Percentiles rank a stretch among this genome's conserved stretches.
These are phyloP conservation scores for Rhinogobius similis DNA, from an alignment of 2,113 vertebrate species.

Conservation along the genomic window DNA sequence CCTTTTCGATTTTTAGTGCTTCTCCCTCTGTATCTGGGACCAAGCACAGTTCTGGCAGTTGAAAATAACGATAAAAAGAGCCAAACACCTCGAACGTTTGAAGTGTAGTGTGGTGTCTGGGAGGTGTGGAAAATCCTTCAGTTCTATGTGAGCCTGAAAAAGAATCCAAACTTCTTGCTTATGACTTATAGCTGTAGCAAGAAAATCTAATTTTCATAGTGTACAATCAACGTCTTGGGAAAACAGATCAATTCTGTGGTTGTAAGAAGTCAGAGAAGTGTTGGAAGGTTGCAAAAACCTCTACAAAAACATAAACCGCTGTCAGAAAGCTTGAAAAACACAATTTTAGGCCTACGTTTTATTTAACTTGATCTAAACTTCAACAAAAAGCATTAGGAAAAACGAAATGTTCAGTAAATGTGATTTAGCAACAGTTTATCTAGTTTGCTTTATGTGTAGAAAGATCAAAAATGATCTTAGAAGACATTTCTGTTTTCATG, in stretches of 20 bases:
- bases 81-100: constrained; percentile 17
- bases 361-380: background rate
- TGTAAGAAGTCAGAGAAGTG: constrained; percentile 30
- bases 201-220: constrained; percentile 45
- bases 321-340: constrained; percentile 22
- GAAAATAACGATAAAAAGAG: constrained; percentile 10
- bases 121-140: constrained; percentile 34
- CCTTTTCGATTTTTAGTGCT: background rate
- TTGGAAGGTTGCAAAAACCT: constrained; percentile 15
- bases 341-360: no score
- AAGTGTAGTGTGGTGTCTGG: constrained; percentile 4
- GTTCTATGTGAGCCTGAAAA: constrained; percentile 25
- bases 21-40: background rate
- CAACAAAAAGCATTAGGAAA: no score
- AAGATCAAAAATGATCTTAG: constrained; percentile 3
- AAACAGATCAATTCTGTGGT: constrained; percentile 45
- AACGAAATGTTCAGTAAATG: no score
- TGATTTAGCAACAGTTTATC: no score
- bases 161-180: constrained; percentile 13
- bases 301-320: constrained; percentile 6
- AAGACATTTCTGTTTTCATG: constrained; percentile 10
- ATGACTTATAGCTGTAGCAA: constrained; percentile 40
- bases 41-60: constrained; percentile 3
- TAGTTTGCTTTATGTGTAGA: no score
- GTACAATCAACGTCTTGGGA: constrained; percentile 47